phyloP scores from a whole-genome alignment of 2,797 vertebrate genomes.

The Astyanax mexicanus region DNA sequence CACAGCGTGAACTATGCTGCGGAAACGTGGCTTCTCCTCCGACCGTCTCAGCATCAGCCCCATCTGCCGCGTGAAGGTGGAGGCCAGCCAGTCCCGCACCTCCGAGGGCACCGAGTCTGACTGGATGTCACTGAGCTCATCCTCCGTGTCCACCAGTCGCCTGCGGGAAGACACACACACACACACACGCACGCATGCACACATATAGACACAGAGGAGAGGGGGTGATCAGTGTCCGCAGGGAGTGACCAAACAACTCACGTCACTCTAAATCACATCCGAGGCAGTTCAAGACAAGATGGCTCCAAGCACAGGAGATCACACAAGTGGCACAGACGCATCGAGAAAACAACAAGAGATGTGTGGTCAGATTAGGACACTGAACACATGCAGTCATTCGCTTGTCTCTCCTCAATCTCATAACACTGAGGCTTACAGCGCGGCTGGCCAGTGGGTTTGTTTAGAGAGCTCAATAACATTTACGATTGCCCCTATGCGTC shows the following conservation, averaged over 20 bases:
- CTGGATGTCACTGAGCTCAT: constrained; percentile 92
- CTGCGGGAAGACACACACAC: constrained; percentile 66
- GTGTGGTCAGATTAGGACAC: constrained; percentile 9
- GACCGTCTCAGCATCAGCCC: constrained; percentile 85
- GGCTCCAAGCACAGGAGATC: constrained; percentile 24
- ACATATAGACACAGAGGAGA: constrained; percentile 5
- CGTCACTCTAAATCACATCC: constrained; percentile 39
- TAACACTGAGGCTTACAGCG: constrained; percentile 21
- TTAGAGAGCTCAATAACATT: constrained; percentile 33
- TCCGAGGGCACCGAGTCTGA: constrained; percentile 93
- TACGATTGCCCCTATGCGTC: constrained; percentile 11
- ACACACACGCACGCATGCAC: constrained; percentile 12
- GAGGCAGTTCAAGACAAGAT: constrained; percentile 6
- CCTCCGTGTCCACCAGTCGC: constrained; percentile 87
- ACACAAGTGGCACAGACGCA: constrained; percentile 5
- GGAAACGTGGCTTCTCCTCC: constrained; percentile 92
- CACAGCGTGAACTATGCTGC: constrained; percentile 93
- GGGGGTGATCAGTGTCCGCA: constrained; percentile 19
- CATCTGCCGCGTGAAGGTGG: constrained; percentile 94
- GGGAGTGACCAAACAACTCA: constrained; percentile 28
- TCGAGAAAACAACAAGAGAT: constrained; percentile 9
- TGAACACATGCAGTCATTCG: constrained; percentile 39
- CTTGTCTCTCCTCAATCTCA: constrained; percentile 12
- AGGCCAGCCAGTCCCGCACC: constrained; percentile 95
- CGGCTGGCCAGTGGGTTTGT: constrained; percentile 4